Conservation (phyloP, 2,888 invertebrate species). For the Pantelozetes paolii region DNA sequence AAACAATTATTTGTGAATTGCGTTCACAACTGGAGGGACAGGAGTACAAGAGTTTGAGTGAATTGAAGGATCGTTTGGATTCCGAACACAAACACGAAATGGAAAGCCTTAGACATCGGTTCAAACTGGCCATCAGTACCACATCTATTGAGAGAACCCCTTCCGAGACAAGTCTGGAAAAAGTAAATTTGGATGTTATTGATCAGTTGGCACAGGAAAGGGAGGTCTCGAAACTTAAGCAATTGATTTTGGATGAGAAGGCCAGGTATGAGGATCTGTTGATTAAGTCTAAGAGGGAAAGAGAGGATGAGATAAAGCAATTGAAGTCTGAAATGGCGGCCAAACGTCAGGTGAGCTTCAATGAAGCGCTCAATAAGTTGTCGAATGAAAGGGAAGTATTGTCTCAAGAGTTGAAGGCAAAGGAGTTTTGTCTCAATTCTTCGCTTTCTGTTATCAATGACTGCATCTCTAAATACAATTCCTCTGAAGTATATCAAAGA, state of each 20-base stretch:
- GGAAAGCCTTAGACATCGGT: slow-evolving; percentile 67
- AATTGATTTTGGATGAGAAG: slow-evolving; percentile 27
- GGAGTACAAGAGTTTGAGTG: slow-evolving; percentile 42
- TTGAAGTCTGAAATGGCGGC: slow-evolving; percentile 47
- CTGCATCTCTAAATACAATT: not conserved
- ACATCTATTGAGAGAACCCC: slow-evolving; percentile 68
- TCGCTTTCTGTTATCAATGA: slow-evolving; percentile 8
- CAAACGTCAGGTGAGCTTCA: slow-evolving; percentile 56
- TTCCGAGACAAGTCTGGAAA: slow-evolving; percentile 71
- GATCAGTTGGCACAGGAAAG: slow-evolving; percentile 39
- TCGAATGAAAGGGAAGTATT: slow-evolving; percentile 68
- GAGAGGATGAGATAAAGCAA: slow-evolving; percentile 8
- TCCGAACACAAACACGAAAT: slow-evolving; percentile 72
- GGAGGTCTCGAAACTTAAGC: slow-evolving; percentile 32
- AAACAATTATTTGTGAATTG: slow-evolving; percentile 43
- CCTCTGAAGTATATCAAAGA: not conserved
- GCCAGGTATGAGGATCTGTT: slow-evolving; percentile 23
- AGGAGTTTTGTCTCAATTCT: slow-evolving; percentile 51
- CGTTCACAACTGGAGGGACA: not conserved
- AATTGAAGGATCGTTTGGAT: slow-evolving; percentile 54
- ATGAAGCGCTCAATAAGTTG: slow-evolving; percentile 64
- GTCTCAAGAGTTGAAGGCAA: slow-evolving; percentile 62
- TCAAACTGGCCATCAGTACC: slow-evolving; percentile 59
- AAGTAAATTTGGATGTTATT: slow-evolving; percentile 58
- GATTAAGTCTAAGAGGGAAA: not conserved